Evolutionary conservation across 2,888 invertebrate genomes (phyloP), one percentile per base, ranked within the genome.

Genomic region (Taphrorychus bicolor): DNA sequence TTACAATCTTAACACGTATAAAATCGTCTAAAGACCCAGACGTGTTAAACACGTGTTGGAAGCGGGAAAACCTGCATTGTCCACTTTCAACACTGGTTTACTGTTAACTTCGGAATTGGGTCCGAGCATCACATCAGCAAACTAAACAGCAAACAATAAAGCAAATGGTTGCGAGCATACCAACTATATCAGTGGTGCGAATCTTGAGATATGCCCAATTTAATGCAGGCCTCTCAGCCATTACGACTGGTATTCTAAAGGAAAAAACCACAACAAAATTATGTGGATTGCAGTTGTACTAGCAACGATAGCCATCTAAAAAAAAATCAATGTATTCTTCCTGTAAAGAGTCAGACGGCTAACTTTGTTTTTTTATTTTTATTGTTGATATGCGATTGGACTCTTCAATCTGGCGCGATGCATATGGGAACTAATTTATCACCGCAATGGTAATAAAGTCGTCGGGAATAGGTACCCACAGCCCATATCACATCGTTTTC

Each of bases 201-300:
- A 66, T 66, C 65, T 66, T 66, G 65, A 66, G 54, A 59, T 66
- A 66, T 59, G 54, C 59, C 53, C 45, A 66, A 66, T 66, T 66
- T 66, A 59, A 66, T 66, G 54, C 54, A 53, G 40, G 59, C 41
- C 54, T 59, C 48, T 32, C 59, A 42, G 59, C 59, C 48, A 59
- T 66, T 59, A 45, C 57, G 45, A 19, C n/a, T 54, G 5, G 48
- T 57, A 54, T n/a, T n/a, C n/a, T n/a, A n/a, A n/a, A n/a, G 5
- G 45, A 54, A 61, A 52, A 54, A 61, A 51, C 17, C 23, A 24
- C 41, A 45, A 54, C 61, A 53, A 42, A 61, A 54, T 42, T 54
- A 59, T 53, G 60, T 22, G 53, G 42, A 45, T 54, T 51, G 51
- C 45, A 32, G 32, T 32, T 9, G 3, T 32, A 32, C 32, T 32